A percentile compares a stretch with the other conserved stretches of the same genome.
Conservation (phyloP, 2,888 invertebrate species). For the Tupiocoris notatus region DNA sequence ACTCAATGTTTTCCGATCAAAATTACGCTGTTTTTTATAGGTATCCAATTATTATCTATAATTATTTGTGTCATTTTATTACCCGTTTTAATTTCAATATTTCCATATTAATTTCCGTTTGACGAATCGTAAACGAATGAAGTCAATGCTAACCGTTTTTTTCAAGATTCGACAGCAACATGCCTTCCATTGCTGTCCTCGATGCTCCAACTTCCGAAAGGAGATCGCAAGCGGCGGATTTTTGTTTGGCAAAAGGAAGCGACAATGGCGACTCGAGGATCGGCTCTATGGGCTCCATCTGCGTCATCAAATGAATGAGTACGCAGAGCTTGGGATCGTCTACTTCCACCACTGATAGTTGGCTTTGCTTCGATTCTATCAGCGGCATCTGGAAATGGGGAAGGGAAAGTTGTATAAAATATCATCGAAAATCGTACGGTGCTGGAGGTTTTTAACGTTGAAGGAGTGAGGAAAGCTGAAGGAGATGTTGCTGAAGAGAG, state of each 20-base stretch:
- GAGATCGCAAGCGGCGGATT: slow-evolving; percentile 73
- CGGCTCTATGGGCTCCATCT: slow-evolving; percentile 80
- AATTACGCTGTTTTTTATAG: too few species aligned
- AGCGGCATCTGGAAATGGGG: slow-evolving; percentile 62
- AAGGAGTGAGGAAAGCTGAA: too few species aligned
- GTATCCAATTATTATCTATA: too few species aligned
- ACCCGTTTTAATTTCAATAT: too few species aligned
- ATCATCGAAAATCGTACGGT: too few species aligned
- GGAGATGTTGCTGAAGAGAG: too few species aligned
- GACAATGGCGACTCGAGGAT: slow-evolving; percentile 79
- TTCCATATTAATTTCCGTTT: too few species aligned
- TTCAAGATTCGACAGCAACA: slow-evolving; percentile 88
- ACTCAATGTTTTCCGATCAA: too few species aligned
- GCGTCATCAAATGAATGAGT: slow-evolving; percentile 85
- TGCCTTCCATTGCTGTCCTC: slow-evolving; percentile 74
- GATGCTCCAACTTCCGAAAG: slow-evolving; percentile 71
- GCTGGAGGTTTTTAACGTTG: too few species aligned
- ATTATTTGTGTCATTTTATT: too few species aligned
- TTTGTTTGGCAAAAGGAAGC: slow-evolving; percentile 75
- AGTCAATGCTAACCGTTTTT: slow-evolving; percentile 65
- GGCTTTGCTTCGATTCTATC: slow-evolving; percentile 56
- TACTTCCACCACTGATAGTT: slow-evolving; percentile 74
- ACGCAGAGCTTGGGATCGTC: slow-evolving; percentile 88
- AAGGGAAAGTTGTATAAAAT: too few species aligned
- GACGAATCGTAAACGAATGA: too few species aligned